phyloP scores from a whole-genome alignment of 2,888 invertebrate genomes.

The Schizotus pectinicornis region DNA sequence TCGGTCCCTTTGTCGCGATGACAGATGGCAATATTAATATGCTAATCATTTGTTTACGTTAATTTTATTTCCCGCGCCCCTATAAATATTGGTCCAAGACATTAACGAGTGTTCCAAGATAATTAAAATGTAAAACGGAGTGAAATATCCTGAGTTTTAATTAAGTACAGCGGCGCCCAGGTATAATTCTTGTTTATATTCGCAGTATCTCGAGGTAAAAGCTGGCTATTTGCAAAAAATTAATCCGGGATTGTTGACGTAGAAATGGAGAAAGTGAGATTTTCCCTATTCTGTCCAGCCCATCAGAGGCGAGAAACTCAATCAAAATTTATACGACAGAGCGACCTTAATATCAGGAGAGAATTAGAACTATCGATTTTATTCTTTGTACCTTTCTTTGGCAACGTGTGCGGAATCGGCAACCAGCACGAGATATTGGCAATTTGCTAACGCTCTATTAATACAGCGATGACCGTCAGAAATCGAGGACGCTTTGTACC shows the following conservation, averaged over 20 bases:
- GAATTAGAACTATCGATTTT: conserved; percentile 37
- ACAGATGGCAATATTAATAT: conserved; percentile 2
- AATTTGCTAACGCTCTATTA: conserved; percentile 29
- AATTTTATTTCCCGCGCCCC: conserved; percentile 9
- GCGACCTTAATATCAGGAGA: conserved; percentile 35
- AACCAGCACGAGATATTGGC: conserved; percentile 23
- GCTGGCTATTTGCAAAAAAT: background rate
- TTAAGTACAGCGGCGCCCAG: conserved; percentile 7
- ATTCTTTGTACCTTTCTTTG: conserved; percentile 29
- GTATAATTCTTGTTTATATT: conserved; percentile 3
- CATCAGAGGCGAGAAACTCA: conserved; percentile 32
- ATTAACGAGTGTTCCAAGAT: conserved; percentile 13
- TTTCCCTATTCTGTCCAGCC: conserved; percentile 11
- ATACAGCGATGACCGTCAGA: conserved; percentile 13
- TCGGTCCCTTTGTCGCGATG: background rate
- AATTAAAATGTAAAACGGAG: conserved; percentile 11
- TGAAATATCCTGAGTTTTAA: conserved; percentile 11
- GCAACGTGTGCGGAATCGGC: conserved; percentile 24
- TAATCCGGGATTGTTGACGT: background rate
- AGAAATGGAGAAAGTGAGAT: background rate
- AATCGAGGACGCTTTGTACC: conserved; percentile 6
- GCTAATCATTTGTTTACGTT: conserved; percentile 9
- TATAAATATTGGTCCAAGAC: conserved; percentile 11
- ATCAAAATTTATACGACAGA: conserved; percentile 39
- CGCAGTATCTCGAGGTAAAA: background rate